Percentiles rank a stretch among this genome's conserved stretches.
Conservation (phyloP, 2,888 invertebrate species). For the Macrosoma leucophasiata region DNA sequence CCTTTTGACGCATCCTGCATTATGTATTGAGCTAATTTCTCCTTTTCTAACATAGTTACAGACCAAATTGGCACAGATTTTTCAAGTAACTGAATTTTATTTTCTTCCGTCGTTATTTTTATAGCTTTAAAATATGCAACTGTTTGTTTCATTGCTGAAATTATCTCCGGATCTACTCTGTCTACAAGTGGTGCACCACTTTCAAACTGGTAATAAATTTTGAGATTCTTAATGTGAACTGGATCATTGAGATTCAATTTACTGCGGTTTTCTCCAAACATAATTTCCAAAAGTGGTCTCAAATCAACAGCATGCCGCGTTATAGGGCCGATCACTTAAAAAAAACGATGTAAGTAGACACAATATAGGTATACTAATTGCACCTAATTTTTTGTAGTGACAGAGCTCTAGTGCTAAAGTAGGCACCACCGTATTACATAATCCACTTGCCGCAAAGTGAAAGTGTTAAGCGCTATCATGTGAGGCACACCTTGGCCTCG, state of each 20-base stretch:
- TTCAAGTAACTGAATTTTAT: conserved; percentile 75
- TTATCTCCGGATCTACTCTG: conserved; percentile 84
- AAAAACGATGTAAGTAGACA: too few species aligned
- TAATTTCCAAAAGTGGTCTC: conserved; percentile 83
- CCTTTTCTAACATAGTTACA: conserved; percentile 80
- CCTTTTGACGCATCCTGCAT: conserved; percentile 77
- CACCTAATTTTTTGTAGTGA: too few species aligned
- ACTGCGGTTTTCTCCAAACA: conserved; percentile 77
- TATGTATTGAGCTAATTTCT: conserved; percentile 79
- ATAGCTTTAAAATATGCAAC: conserved; percentile 63
- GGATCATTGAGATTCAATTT: conserved; percentile 79
- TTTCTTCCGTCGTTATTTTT: conserved; percentile 76
- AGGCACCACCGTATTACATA: too few species aligned
- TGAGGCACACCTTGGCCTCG: too few species aligned
- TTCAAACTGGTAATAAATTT: conserved; percentile 88
- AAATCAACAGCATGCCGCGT: conserved; percentile 90
- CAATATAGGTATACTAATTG: too few species aligned
- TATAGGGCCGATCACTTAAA: conserved; percentile 88
- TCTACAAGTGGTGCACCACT: conserved; percentile 84
- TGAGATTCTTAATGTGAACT: conserved; percentile 79
- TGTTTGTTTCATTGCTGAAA: conserved; percentile 77
- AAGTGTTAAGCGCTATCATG: too few species aligned
- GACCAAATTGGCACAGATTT: conserved; percentile 83
- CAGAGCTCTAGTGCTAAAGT: too few species aligned
- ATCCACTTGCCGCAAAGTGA: too few species aligned